phyloP scores from a whole-genome alignment of 2,797 vertebrate species.

The Falco concolor region DNA sequence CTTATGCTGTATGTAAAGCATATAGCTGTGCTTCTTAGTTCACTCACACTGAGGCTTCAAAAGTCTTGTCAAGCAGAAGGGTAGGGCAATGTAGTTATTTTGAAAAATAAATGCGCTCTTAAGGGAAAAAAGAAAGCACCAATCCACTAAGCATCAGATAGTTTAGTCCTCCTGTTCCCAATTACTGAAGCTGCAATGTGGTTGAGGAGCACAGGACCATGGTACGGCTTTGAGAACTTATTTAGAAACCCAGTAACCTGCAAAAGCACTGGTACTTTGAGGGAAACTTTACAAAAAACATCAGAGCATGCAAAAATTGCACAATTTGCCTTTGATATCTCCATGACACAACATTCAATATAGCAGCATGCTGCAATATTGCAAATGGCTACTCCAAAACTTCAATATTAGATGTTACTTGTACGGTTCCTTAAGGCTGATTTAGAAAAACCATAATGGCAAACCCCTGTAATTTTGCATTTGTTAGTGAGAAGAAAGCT shows the following conservation, averaged over 20 bases:
- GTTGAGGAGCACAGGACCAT: not conserved
- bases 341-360: too few relatives aligned
- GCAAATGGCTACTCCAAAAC: not conserved
- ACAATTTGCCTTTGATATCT: not conserved
- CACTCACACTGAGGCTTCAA: not conserved
- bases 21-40: not conserved
- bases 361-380: not conserved
- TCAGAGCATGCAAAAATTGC: not conserved
- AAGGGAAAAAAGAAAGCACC: not conserved
- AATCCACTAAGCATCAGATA: not conserved
- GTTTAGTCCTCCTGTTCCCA: not conserved
- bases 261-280: not conserved
- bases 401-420: not conserved
- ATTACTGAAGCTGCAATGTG: not conserved
- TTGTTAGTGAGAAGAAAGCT: not conserved
- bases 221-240: not conserved
- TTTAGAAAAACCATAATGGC: not conserved
- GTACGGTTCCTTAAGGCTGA: not conserved
- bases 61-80: not conserved
- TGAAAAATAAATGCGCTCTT: not conserved
- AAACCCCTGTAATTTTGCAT: not conserved
- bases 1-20: not conserved
- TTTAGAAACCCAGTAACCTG: not conserved
- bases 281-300: not conserved
- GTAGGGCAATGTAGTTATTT: not conserved